Conservation (phyloP, 2,888 invertebrate species). For the Drosophila prolongata region DNA sequence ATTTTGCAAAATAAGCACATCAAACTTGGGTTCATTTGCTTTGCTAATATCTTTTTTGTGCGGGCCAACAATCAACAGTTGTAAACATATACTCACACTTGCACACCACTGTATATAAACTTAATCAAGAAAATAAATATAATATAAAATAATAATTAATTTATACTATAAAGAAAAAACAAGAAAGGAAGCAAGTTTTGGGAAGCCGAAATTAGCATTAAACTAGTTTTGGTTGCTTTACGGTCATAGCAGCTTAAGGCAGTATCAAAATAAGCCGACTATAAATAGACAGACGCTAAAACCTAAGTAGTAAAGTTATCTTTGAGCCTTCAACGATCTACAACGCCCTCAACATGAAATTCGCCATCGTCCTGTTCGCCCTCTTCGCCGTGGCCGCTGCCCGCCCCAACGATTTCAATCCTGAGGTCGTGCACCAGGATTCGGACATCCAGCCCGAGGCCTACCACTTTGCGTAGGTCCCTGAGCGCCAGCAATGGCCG, state of each 20-base stretch:
- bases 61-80: too few species aligned
- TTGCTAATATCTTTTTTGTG: too few species aligned
- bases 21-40: too few species aligned
- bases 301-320: constrained; percentile 12
- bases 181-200: too few species aligned
- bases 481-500: too few species aligned
- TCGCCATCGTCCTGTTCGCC: constrained; percentile 72
- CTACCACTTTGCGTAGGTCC: constrained; percentile 84
- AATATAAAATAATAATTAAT: too few species aligned
- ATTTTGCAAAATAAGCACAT: too few species aligned
- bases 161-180: too few species aligned
- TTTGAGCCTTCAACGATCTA: constrained; percentile 36
- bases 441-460: constrained; percentile 84
- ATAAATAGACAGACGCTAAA: constrained; percentile 6
- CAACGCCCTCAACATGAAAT: constrained; percentile 67
- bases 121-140: too few species aligned
- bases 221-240: constrained; percentile 13
- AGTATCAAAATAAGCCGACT: background rate
- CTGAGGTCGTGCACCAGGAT: background rate
- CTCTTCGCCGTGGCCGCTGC: constrained; percentile 74
- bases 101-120: too few species aligned
- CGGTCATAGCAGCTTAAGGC: background rate
- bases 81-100: too few species aligned
- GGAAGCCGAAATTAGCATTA: background rate
- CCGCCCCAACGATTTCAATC: constrained; percentile 7